Percentiles rank a stretch among this genome's conserved stretches.
Conservation (phyloP, 2,113 vertebrate species). For the Nanorana parkeri region DNA sequence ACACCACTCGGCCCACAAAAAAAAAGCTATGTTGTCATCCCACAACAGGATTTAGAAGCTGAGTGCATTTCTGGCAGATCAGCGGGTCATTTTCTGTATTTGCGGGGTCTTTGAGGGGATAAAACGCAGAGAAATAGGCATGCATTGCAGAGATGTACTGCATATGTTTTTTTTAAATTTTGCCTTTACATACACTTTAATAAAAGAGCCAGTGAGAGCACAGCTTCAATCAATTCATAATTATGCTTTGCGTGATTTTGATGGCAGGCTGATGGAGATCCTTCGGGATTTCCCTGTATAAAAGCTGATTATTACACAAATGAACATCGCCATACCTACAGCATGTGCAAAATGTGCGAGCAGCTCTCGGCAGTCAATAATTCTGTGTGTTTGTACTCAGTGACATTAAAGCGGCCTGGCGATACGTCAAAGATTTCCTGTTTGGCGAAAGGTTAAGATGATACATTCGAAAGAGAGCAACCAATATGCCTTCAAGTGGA, state of each 20-base stretch:
- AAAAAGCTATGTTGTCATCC: no score
- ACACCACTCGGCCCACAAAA: no score
- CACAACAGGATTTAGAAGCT: no score
- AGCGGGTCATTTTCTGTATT: no score
- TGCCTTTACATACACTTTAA: no score
- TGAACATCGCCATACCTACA: neutral
- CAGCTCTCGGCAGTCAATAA: neutral
- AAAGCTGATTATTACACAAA: constrained; percentile 35
- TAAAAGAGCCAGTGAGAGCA: neutral
- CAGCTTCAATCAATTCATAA: constrained; percentile 24
- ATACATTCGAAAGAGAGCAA: neutral
- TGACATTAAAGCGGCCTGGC: constrained; percentile 23
- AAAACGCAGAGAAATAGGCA: no score
- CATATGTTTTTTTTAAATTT: no score
- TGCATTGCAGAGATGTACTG: no score
- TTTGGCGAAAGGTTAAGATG: constrained; percentile 38
- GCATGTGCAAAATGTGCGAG: neutral
- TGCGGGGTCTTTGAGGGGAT: no score
- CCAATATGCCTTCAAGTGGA: no score
- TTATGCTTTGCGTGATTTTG: neutral
- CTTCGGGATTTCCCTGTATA: neutral
- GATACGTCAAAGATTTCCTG: constrained; percentile 8
- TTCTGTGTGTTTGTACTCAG: neutral
- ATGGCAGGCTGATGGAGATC: neutral
- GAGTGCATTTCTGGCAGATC: no score